A percentile compares a stretch with the other conserved stretches of the same genome.
These are phyloP conservation scores for Drosophila dives DNA, from an alignment of 2,888 invertebrate genomes.

Conservation along the genomic window DNA sequence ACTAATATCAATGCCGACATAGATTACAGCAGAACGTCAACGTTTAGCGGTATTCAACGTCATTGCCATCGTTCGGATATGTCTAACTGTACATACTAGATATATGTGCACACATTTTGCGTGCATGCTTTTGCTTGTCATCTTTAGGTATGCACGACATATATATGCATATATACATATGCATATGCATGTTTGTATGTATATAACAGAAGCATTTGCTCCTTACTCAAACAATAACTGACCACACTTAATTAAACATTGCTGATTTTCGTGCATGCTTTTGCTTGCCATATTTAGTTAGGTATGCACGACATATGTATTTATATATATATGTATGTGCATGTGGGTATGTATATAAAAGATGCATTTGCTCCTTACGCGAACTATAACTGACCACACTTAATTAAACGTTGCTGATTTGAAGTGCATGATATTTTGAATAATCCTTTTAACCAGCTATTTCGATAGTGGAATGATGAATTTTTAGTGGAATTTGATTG, in stretches of 20 bases:
- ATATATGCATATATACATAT: background rate
- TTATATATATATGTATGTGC: background rate
- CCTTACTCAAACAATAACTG: background rate
- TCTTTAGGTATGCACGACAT: background rate
- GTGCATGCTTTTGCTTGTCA: background rate
- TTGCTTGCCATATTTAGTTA: background rate
- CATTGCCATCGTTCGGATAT: constrained; percentile 20
- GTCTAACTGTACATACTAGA: background rate
- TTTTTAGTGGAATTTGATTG: background rate
- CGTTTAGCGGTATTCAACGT: constrained; percentile 33
- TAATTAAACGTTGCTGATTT: background rate
- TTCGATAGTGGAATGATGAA: background rate
- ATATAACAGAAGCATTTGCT: background rate
- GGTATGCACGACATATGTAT: background rate
- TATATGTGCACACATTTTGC: background rate
- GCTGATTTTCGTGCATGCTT: background rate
- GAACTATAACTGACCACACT: background rate
- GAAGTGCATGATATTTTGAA: background rate
- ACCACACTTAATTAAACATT: background rate
- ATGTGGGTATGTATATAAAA: background rate
- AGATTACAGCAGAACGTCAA: constrained; percentile 40
- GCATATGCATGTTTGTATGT: background rate
- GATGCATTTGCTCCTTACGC: background rate
- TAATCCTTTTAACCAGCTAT: background rate
- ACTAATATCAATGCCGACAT: constrained; percentile 32